Conservation (phyloP, 2,113 vertebrate species). For the Oreochromis niloticus region DNA sequence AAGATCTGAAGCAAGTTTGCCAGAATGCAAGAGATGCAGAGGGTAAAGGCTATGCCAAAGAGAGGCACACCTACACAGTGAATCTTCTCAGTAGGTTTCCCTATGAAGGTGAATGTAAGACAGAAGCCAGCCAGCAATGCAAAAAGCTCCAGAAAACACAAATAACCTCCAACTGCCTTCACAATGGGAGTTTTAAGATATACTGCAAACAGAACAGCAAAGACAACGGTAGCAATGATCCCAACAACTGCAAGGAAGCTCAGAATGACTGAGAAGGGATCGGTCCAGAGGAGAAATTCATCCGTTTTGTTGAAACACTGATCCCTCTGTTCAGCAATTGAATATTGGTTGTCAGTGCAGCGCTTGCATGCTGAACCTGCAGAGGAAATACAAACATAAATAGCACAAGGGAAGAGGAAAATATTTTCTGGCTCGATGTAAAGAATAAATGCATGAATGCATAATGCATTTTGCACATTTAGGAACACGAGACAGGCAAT, state of each 20-base stretch:
- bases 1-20: conserved; percentile 63
- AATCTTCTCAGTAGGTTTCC: background rate
- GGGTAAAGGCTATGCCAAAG: conserved; percentile 40
- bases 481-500: background rate
- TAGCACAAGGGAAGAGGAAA: background rate
- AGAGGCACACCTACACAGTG: conserved; percentile 29
- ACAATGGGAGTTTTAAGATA: conserved; percentile 50
- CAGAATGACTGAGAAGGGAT: conserved; percentile 23
- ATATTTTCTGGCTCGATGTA: background rate
- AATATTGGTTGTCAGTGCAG: too few species aligned
- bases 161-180: conserved; percentile 52
- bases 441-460: background rate
- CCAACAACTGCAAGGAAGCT: background rate
- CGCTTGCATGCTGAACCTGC: conserved; percentile 12
- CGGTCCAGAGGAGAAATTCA: background rate
- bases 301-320: too few species aligned
- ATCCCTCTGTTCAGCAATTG: too few species aligned
- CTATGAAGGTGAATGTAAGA: background rate
- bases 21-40: conserved; percentile 60
- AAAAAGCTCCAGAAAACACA: conserved; percentile 55
- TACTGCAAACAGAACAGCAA: conserved; percentile 26
- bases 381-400: background rate
- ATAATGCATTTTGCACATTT: background rate
- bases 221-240: background rate
- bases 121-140: conserved; percentile 49